Evolutionary conservation across 2,797 vertebrate genomes (phyloP).

Genomic region (Moxostoma hubbsi): DNA sequence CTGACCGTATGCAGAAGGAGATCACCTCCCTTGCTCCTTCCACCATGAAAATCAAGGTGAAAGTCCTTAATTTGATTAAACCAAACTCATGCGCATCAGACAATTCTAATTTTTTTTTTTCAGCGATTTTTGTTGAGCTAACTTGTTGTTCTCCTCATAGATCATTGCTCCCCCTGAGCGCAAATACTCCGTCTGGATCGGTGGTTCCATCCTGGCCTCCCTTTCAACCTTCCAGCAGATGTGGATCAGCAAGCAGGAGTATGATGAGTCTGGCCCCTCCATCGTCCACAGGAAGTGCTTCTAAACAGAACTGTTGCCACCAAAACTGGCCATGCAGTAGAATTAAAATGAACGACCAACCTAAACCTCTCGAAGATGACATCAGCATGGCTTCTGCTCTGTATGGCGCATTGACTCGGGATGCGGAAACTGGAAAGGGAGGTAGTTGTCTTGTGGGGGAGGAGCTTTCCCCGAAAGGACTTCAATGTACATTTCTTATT

Average conservation of each 20-base stretch:
- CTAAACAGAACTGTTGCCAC: conserved; percentile 80
- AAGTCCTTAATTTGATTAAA: too few relatives aligned
- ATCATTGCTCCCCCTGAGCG: conserved; percentile 85
- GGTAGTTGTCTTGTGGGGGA: conserved; percentile 73
- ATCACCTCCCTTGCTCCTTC: conserved; percentile 95
- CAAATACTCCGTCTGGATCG: conserved; percentile 85
- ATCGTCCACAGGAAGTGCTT: conserved; percentile 87
- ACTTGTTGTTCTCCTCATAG: conserved; percentile 54
- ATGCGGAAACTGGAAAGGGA: conserved; percentile 80
- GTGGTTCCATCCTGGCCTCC: conserved; percentile 84
- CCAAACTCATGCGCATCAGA: too few relatives aligned
- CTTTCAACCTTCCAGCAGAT: conserved; percentile 87
- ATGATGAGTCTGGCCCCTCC: conserved; percentile 83
- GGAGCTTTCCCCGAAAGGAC: conserved; percentile 56
- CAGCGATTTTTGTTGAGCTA: too few relatives aligned
- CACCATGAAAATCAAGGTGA: conserved; percentile 99
- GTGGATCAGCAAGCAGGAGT: conserved; percentile 88
- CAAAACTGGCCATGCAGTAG: conserved; percentile 75
- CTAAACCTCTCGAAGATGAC: conserved; percentile 69
- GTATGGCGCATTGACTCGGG: conserved; percentile 85
- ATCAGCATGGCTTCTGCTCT: conserved; percentile 88
- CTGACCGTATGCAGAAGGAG: conserved; percentile 98
- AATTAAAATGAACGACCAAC: conserved; percentile 74
- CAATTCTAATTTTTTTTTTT: too few relatives aligned
- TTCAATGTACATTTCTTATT: conserved; percentile 83